Percentiles rank a stretch among this genome's conserved stretches.
These are phyloP conservation scores for Nomada flava DNA, from an alignment of 2,888 invertebrate genomes.

Conservation along the genomic window DNA sequence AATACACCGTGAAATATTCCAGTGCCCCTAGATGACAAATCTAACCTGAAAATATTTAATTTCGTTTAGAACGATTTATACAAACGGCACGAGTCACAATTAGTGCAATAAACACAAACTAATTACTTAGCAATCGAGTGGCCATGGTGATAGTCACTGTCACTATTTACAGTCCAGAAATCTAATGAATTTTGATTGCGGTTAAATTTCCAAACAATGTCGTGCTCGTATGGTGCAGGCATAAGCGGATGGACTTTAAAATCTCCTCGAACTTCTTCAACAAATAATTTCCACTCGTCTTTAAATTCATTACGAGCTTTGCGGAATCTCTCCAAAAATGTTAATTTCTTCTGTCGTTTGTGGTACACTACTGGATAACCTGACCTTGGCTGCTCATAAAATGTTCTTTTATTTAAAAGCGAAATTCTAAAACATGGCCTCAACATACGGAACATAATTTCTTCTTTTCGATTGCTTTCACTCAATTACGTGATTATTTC, in stretches of 20 bases:
- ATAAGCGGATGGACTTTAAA: conserved; percentile 87
- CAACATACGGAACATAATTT: conserved; percentile 34
- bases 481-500: not conserved
- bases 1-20: conserved; percentile 91
- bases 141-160: conserved; percentile 93
- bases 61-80: not conserved
- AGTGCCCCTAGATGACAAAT: conserved; percentile 88
- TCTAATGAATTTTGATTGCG: conserved; percentile 86
- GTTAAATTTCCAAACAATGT: conserved; percentile 90
- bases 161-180: conserved; percentile 90
- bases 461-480: not conserved
- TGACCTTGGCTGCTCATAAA: conserved; percentile 87
- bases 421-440: conserved; percentile 13
- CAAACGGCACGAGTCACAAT: not conserved
- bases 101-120: not conserved
- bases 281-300: conserved; percentile 88
- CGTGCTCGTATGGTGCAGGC: conserved; percentile 88
- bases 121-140: conserved; percentile 80
- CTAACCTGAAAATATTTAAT: conserved; percentile 86
- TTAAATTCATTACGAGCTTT: conserved; percentile 89
- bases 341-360: conserved; percentile 77
- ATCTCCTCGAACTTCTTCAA: conserved; percentile 88
- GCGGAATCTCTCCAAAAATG: conserved; percentile 85
- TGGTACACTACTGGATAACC: conserved; percentile 84
- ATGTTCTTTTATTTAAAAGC: conserved; percentile 38